phyloP scores from a whole-genome alignment of 2,113 vertebrate species.

The Tinamus guttatus region DNA sequence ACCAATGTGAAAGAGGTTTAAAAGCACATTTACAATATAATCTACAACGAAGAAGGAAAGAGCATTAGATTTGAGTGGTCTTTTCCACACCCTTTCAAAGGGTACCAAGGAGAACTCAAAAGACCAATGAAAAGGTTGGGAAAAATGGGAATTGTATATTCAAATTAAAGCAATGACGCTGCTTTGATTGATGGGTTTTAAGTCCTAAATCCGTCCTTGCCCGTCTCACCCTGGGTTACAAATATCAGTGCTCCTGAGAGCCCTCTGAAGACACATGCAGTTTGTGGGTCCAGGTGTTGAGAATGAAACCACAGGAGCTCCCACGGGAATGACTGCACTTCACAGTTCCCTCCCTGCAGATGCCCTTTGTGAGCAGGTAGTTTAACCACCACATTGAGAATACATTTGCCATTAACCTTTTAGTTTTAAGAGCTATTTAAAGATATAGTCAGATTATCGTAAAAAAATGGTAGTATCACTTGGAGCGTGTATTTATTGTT shows the following conservation, averaged over 20 bases:
- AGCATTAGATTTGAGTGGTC: neutral
- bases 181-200: constrained; percentile 18
- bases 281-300: neutral
- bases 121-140: neutral
- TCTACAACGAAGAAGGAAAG: neutral
- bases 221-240: neutral
- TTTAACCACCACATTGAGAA: constrained; percentile 7
- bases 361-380: neutral
- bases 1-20: neutral
- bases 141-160: neutral
- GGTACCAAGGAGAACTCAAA: neutral
- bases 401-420: constrained; percentile 13
- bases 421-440: neutral
- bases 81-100: neutral
- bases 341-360: neutral
- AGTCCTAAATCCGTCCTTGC: neutral
- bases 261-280: neutral
- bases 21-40: neutral
- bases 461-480: neutral
- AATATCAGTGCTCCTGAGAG: neutral
- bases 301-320: neutral
- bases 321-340: neutral
- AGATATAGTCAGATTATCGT: neutral
- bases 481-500: neutral
- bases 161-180: neutral